Evolutionary conservation across 2,113 vertebrate genomes (phyloP).

Genomic region (Setophaga petechia): DNA sequence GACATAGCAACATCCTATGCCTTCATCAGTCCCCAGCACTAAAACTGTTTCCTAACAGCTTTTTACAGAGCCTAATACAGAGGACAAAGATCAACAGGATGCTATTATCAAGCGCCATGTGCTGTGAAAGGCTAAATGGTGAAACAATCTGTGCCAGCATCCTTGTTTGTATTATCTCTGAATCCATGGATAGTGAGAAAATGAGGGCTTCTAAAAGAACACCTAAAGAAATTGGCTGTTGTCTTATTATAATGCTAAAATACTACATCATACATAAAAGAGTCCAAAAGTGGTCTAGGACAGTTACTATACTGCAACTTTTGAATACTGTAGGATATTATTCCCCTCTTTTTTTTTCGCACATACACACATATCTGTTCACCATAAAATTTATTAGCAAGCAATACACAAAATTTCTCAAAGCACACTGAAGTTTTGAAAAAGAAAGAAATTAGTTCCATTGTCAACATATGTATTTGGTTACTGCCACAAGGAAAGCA

Average conservation of each 20-base stretch:
- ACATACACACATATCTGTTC: background rate
- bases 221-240: background rate
- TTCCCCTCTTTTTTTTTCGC: background rate
- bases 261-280: background rate
- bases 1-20: background rate
- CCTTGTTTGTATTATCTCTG: background rate
- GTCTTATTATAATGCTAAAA: background rate
- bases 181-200: background rate
- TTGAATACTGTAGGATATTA: constrained; percentile 7
- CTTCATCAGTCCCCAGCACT: background rate
- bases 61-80: background rate
- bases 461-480: background rate
- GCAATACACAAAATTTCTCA: background rate
- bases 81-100: constrained; percentile 29
- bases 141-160: background rate
- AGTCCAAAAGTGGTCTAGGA: constrained; percentile 17
- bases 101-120: background rate
- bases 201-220: background rate
- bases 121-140: background rate
- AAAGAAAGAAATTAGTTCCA: background rate
- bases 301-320: constrained; percentile 2
- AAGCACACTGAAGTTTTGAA: background rate
- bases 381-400: background rate
- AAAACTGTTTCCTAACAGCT: background rate
- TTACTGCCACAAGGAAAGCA: background rate